Conservation (phyloP, 2,113 vertebrate species). For the Dolichallabes microphthalmus region DNA sequence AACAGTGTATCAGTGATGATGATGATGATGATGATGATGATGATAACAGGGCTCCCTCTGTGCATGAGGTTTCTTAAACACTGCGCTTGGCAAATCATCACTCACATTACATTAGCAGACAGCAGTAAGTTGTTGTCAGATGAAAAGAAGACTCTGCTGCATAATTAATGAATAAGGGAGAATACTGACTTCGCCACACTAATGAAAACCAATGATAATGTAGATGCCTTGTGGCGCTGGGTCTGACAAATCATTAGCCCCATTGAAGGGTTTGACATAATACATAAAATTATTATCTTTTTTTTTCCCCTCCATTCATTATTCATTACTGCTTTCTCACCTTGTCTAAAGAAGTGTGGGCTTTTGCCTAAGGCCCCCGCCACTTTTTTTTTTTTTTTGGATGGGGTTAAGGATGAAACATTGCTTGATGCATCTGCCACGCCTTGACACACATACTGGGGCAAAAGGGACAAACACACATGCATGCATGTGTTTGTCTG, state of each 20-base stretch:
- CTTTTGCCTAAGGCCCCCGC: not conserved
- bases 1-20: constrained; percentile 7
- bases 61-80: constrained; percentile 36
- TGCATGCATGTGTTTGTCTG: too few relatives aligned
- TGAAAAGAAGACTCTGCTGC: constrained; percentile 53
- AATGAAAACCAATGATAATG: constrained; percentile 59
- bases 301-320: not conserved
- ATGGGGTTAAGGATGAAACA: too few relatives aligned
- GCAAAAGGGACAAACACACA: too few relatives aligned
- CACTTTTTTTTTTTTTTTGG: not conserved
- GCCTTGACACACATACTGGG: too few relatives aligned
- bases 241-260: not conserved
- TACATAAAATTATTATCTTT: constrained; percentile 5
- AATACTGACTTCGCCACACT: constrained; percentile 58
- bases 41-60: constrained; percentile 10
- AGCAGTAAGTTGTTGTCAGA: constrained; percentile 54
- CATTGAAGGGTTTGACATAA: not conserved
- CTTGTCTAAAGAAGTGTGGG: not conserved
- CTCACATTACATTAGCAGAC: constrained; percentile 40
- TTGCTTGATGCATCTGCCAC: too few relatives aligned
- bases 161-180: constrained; percentile 65
- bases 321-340: not conserved
- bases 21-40: not conserved
- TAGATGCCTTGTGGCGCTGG: constrained; percentile 42
- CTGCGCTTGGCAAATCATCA: constrained; percentile 29